Evolutionary conservation across 2,888 invertebrate genomes (phyloP), one percentile per base, ranked within the genome.

Genomic region (Zelleria hepariella): DNA sequence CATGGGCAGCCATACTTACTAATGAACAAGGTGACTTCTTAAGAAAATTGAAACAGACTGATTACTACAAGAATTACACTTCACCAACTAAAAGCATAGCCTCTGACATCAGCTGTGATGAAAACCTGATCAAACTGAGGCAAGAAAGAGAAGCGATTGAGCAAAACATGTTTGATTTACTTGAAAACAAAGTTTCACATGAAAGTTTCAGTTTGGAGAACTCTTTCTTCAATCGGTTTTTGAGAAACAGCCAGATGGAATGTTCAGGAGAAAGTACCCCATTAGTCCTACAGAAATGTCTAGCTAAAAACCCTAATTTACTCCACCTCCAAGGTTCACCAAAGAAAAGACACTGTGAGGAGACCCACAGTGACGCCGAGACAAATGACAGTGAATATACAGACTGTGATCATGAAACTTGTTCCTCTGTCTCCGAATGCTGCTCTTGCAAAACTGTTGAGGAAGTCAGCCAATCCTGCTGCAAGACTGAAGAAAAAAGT

Each of bases 161-260:
- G 70, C 88, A 95, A 63, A 91, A 91, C 62, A 91, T 95, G 70
- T 96, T 96, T 80, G 95, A 96, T 71, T 74, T 94, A 5, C 79
- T 96, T 42, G 96, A 96, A 79, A 91, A 92, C 68, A 93, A 93
- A 75, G 93, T 93, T 5, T 87, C 91, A 55, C 89, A 91, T 72
- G 93, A 93, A 23, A 94, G 94, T 71, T 94, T 95, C 66, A 92
- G 91, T 71, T 90, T 93, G 62, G 91, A 92, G 57, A 93, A 92
- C 48, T 93, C 93, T 56, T 91, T 92, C 56, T 90, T 93, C 24
- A 79, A 86, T 58, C 86, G 87, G 20, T 89, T 92, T 63, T 69
- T 92, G 60, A 81, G 74, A 63, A 85, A 67, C 62, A 78, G 64
- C 60, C 72, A 76, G 58, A 64, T 84, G 21, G 81, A 85, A 68